A percentile compares a stretch with the other conserved stretches of the same genome.
These are phyloP conservation scores for Zophobas atratus DNA, from an alignment of 1,140 invertebrate species.

Conservation along the genomic window DNA sequence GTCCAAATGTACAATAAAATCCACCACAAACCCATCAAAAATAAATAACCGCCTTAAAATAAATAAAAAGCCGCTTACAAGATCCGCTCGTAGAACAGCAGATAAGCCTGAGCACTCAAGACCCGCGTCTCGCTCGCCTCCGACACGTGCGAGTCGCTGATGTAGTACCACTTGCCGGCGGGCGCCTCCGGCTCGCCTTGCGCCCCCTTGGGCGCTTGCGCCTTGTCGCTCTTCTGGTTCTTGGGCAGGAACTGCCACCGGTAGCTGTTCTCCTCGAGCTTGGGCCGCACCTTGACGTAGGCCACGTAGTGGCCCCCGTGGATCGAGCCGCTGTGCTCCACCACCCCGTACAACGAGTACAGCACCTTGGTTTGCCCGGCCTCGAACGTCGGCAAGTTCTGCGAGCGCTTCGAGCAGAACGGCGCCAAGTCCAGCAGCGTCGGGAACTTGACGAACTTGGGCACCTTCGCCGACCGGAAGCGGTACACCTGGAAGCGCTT, in stretches of 20 bases:
- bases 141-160: slow-evolving; percentile 90
- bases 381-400: slow-evolving; percentile 76
- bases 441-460: slow-evolving; percentile 91
- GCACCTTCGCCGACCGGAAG: slow-evolving; percentile 79
- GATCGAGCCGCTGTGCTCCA: slow-evolving; percentile 93
- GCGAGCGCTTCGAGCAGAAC: slow-evolving; percentile 87
- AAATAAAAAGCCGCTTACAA: slow-evolving; percentile 68
- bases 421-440: slow-evolving; percentile 90
- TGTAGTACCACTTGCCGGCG: slow-evolving; percentile 90
- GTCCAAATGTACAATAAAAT: slow-evolving; percentile 29
- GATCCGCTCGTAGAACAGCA: slow-evolving; percentile 96
- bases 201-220: slow-evolving; percentile 61
- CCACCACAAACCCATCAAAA: slow-evolving; percentile 4
- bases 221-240: slow-evolving; percentile 69
- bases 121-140: slow-evolving; percentile 87
- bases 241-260: slow-evolving; percentile 80
- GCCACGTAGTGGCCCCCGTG: slow-evolving; percentile 97
- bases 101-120: slow-evolving; percentile 92
- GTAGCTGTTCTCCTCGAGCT: slow-evolving; percentile 73
- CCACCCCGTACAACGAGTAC: slow-evolving; percentile 95
- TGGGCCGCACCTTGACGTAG: slow-evolving; percentile 85
- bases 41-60: slow-evolving; percentile 15
- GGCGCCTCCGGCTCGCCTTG: slow-evolving; percentile 71
- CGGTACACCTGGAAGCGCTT: slow-evolving; percentile 85
- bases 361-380: slow-evolving; percentile 79